Evolutionary conservation across 2,888 invertebrate species (phyloP).

Genomic region (Drosophila melanosoma): DNA sequence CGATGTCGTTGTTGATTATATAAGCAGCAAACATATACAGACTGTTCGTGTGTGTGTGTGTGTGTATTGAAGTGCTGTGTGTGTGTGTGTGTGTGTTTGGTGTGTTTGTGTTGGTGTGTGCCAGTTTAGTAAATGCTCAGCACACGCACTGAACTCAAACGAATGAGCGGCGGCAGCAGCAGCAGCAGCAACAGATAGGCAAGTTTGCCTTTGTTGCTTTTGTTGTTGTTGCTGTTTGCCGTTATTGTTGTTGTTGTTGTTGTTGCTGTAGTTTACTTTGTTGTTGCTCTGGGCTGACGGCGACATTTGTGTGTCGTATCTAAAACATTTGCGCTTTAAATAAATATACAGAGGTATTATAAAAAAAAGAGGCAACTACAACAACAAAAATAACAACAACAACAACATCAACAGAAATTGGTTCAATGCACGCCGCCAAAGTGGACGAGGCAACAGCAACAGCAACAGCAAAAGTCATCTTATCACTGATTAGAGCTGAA

Average conservation of each 20-base stretch:
- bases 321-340: slow-evolving; percentile 81
- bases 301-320: slow-evolving; percentile 74
- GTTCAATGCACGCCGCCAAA: slow-evolving; percentile 76
- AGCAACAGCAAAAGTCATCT: slow-evolving; percentile 18
- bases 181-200: slow-evolving; percentile 62
- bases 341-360: slow-evolving; percentile 79
- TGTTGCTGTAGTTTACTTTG: slow-evolving; percentile 61
- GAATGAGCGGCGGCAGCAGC: slow-evolving; percentile 32
- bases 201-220: slow-evolving; percentile 68
- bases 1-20: slow-evolving; percentile 66
- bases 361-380: slow-evolving; percentile 60
- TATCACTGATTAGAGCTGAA: slow-evolving; percentile 49
- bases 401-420: slow-evolving; percentile 57
- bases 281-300: slow-evolving; percentile 42
- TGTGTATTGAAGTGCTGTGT: slow-evolving; percentile 26
- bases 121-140: slow-evolving; percentile 75
- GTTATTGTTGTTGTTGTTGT: slow-evolving; percentile 43
- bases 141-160: slow-evolving; percentile 68
- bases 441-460: slow-evolving; percentile 35
- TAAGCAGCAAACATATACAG: slow-evolving; percentile 57
- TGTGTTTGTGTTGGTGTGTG: slow-evolving; percentile 63
- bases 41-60: slow-evolving; percentile 12
- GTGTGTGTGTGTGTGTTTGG: slow-evolving; percentile 21
- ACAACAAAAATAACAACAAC: slow-evolving; percentile 31
- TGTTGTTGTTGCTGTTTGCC: slow-evolving; percentile 39